Percentiles rank a stretch among this genome's conserved stretches.
Evolutionary conservation across 2,888 invertebrate genomes (phyloP).

Genomic region (Perizoma affinitatum): DNA sequence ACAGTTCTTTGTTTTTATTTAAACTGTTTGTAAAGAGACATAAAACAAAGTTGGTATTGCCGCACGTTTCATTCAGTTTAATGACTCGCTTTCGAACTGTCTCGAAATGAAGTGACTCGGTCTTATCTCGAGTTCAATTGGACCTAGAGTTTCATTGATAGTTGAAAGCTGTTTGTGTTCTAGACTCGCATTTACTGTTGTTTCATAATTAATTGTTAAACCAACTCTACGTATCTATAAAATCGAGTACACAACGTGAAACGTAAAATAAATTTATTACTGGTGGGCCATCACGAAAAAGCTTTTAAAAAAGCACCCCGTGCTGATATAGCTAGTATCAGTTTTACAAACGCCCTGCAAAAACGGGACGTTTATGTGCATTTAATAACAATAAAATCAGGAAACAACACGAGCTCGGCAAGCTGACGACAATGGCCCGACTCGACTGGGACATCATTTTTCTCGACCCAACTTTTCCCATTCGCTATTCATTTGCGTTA

Average conservation of each 20-base stretch:
- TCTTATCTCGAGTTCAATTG: conserved; percentile 53
- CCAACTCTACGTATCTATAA: too few relatives aligned
- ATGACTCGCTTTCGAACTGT: conserved; percentile 74
- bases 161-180: conserved; percentile 29
- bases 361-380: conserved; percentile 53
- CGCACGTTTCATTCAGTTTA: conserved; percentile 78
- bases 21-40: conserved; percentile 71
- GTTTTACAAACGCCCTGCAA: conserved; percentile 26
- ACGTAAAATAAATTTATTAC: background rate
- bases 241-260: too few relatives aligned
- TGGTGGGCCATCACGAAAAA: conserved; percentile 8
- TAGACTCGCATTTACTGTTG: conserved; percentile 14
- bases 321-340: conserved; percentile 15
- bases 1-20: conserved; percentile 74
- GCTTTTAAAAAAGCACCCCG: conserved; percentile 7
- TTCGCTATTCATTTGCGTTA: conserved; percentile 84
- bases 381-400: conserved; percentile 75
- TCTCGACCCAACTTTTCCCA: conserved; percentile 82
- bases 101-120: conserved; percentile 65
- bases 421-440: conserved; percentile 64
- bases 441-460: conserved; percentile 81
- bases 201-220: conserved; percentile 2
- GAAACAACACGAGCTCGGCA: conserved; percentile 59
- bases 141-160: conserved; percentile 50
- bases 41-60: conserved; percentile 79